Conservation (phyloP, 1,140 invertebrate species). For the Ooceraea biroi region DNA sequence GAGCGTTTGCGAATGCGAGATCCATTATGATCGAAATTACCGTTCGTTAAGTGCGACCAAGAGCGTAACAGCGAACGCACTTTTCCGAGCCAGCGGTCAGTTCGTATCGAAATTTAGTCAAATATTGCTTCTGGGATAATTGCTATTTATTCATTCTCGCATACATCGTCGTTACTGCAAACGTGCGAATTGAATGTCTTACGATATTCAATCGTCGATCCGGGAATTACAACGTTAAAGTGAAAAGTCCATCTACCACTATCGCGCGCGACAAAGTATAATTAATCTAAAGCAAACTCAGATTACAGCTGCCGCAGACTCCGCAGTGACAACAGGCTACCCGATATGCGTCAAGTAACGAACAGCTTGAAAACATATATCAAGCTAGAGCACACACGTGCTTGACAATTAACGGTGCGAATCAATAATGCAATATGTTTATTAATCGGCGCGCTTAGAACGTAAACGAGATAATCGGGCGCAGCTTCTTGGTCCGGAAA, state of each 20-base stretch:
- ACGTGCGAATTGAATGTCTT: not conserved
- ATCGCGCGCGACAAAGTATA: not conserved
- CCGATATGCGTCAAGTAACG: not conserved
- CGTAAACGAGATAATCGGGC: not conserved
- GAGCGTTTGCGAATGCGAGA: slow-evolving; percentile 15
- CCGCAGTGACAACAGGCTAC: not conserved
- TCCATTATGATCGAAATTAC: slow-evolving; percentile 59
- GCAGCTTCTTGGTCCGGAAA: not conserved
- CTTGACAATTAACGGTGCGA: slow-evolving; percentile 13
- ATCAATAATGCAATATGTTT: slow-evolving; percentile 1
- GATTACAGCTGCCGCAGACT: not conserved
- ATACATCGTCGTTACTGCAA: not conserved
- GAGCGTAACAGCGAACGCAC: not conserved
- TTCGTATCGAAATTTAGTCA: not conserved
- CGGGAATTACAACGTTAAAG: not conserved
- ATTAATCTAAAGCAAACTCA: slow-evolving; percentile 11
- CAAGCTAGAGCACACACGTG: not conserved
- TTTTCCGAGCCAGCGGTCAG: slow-evolving; percentile 20
- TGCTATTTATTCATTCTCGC: not conserved
- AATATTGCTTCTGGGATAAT: slow-evolving; percentile 16
- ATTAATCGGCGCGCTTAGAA: not conserved
- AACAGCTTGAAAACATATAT: not conserved
- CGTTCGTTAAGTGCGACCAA: slow-evolving; percentile 32
- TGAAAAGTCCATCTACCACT: not conserved
- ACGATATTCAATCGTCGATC: slow-evolving; percentile 5